Base-by-base conservation (phyloP, 2,888 invertebrate genomes). In the Aspidiotus destructor region DNA sequence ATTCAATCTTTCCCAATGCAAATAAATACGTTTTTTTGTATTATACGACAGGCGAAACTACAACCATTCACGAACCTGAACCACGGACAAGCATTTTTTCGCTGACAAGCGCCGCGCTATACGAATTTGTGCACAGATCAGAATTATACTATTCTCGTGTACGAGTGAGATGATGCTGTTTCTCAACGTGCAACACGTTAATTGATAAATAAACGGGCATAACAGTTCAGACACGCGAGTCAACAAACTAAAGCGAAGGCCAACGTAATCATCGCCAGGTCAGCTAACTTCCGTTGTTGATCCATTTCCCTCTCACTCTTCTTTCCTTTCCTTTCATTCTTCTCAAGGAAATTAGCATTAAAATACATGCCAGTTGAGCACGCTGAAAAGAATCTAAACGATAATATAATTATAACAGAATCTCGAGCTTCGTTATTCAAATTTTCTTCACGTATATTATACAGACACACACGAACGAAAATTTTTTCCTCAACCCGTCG, bases 221-320 rank as follows among this genome's bases (percentile, higher is more conserved):
- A 61, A 64, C 57, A 42, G 60, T 40, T 60, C 41, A 58, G 65
- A 65, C 65, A 65, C 65, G 65, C 65, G 65, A 65, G 65, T 65
- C 65, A 48, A 65, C 58, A 65, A 65, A 65, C 65, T 58, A 65
- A 65, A 58, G 55, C 64, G 55, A 65, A 65, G 65, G 65, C 58
- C 17, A 48, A 44, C 13, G 58, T 65, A 57, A 65, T 44, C 65
- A 48, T 65, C 65, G 64, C 15, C 64, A 16, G 64, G 64, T 64
- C 55, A 57, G 57, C 28, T 64, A 64, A 64, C 42, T 48, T 58
- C 60, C 58, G 48, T 40, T 15, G 44, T 13, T 48, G 48, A n/a
- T 48, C 48, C 6, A 48, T 48, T 28, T 28, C 28, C 28, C 28
- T 28, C 28, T 28, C 28, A 28, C 28, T 28, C 28, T 28, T 28